These are phyloP conservation scores for Atethmia centrago DNA, from an alignment of 2,888 invertebrate species.

Conservation along the genomic window DNA sequence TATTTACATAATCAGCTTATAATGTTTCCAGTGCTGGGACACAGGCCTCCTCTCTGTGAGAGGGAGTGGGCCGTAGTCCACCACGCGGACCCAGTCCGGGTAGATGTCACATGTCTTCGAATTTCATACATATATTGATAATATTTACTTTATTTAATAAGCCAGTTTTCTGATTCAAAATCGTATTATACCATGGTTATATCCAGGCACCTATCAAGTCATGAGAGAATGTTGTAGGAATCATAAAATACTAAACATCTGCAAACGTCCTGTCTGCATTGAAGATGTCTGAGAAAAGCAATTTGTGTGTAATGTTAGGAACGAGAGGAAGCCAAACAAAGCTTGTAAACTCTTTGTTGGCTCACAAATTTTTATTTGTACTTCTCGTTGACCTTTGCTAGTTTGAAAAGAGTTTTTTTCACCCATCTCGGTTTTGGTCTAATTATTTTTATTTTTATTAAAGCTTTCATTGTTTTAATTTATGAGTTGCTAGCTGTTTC, in stretches of 20 bases:
- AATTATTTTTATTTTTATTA: constrained; percentile 7
- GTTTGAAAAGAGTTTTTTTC: constrained; percentile 5
- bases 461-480: neutral
- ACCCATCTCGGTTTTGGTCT: neutral
- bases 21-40: too few species aligned
- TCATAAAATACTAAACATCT: constrained; percentile 24
- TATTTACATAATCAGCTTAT: too few species aligned
- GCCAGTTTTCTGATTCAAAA: neutral
- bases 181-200: neutral
- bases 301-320: constrained; percentile 53
- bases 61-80: too few species aligned
- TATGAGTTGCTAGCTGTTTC: neutral
- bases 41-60: too few species aligned
- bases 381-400: constrained; percentile 17
- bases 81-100: too few species aligned
- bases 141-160: neutral
- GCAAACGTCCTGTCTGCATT: constrained; percentile 37
- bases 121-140: too few species aligned
- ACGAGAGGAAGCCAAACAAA: constrained; percentile 48
- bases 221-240: neutral
- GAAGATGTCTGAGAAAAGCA: constrained; percentile 48
- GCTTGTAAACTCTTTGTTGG: constrained; percentile 47
- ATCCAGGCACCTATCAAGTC: neutral
- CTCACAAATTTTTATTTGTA: constrained; percentile 32
- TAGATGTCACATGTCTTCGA: too few species aligned